These are phyloP conservation scores for Sabellastarte sp. DNA, from an alignment of 2,888 invertebrate species.

Conservation along the genomic window DNA sequence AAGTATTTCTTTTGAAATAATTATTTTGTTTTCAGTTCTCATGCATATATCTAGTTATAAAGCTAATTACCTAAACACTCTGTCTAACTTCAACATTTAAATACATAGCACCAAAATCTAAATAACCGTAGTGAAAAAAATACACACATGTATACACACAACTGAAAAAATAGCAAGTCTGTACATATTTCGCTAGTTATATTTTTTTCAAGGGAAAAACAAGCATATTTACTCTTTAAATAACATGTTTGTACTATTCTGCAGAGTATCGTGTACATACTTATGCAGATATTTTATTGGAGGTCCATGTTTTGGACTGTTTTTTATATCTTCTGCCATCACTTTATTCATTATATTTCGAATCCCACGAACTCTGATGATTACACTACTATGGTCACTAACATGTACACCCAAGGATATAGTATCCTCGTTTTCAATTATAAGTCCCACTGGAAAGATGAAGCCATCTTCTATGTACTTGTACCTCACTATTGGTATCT, in stretches of 20 bases:
- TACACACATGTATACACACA: no score
- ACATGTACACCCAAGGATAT: constrained; percentile 34
- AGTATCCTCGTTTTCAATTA: constrained; percentile 30
- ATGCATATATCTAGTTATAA: no score
- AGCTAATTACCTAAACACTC: no score
- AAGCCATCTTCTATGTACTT: constrained; percentile 36
- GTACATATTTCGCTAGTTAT: no score
- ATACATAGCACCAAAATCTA: no score
- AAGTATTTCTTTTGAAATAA: no score
- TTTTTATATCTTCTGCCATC: constrained; percentile 20
- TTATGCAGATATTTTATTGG: constrained; percentile 29
- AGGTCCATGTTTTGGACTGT: constrained; percentile 23
- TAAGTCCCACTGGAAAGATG: constrained; percentile 36
- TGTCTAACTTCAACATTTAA: no score
- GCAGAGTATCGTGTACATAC: constrained; percentile 30
- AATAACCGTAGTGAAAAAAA: no score
- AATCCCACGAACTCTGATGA: constrained; percentile 31
- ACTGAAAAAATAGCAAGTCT: no score
- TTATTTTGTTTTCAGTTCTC: no score
- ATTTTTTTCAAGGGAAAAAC: no score
- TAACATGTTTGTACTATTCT: constrained; percentile 12
- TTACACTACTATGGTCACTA: constrained; percentile 34
- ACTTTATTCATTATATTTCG: constrained; percentile 21
- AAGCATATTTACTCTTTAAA: no score
- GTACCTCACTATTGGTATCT: constrained; percentile 32